Base-by-base conservation (phyloP, 2,113 vertebrate genomes). In the zebrafish (Danio rerio) region DNA sequence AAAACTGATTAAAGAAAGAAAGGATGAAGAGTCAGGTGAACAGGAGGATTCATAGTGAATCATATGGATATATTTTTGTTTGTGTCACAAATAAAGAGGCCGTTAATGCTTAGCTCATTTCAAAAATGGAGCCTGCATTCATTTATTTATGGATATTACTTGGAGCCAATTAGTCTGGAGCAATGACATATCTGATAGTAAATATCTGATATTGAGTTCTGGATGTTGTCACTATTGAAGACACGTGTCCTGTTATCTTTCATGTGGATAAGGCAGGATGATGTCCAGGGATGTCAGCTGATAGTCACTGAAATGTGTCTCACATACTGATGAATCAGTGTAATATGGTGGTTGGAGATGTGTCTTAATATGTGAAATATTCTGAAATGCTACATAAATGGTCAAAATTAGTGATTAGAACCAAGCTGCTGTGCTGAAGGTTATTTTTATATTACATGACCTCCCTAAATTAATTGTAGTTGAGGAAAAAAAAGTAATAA, bases 231-330 rank as follows among this genome's bases (percentile, higher is more conserved):
- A 69, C 43, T n/a, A 50, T 63, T 84, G 31, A 69, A 84, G 63
- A 47, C 81, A 81, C 76, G 83, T 81, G 83, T 75, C 53, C 43
- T 18, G 43, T 66, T 81, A 79, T 62, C 45, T 81, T 69, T 40
- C 50, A 62, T 31, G 52, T 66, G 58, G 78, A 50, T 45, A 70
- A 84, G 62, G 40, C 61, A 63, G 75, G 62, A 75, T 62, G 31
- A 31, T 31, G 31, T 31, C 31, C 31, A 31, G 31, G 31, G 31
- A 31, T 31, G 31, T 31, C 42, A 62, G 53, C 16, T 40, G 20
- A 61, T 20, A 31, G 43, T 77, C 42, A 49, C 31, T 31, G 31
- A 31, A 31, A 31, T 53, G 31, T 74, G 55, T 75, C 42, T 59
- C 55, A 31, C 71, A 56, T 56, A 73, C 11, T 58, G 16, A 45